Conservation (phyloP, 2,797 vertebrate genomes). For the Myiotriccus ornatus region DNA sequence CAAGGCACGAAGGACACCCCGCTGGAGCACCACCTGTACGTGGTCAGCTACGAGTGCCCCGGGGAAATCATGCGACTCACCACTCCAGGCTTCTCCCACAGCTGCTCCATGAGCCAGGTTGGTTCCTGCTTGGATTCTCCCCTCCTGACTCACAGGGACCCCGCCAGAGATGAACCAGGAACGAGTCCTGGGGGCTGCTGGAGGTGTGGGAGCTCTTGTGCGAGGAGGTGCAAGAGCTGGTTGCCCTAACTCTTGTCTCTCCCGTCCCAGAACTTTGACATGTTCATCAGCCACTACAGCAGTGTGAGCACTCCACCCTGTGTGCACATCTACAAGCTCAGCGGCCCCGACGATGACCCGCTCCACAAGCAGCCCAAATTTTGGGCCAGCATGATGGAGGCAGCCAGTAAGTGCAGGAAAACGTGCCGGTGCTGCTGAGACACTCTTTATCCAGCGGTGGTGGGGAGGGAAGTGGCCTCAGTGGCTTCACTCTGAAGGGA, state of each 20-base stretch:
- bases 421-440: accelerated
- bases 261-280: slow-evolving; percentile 88
- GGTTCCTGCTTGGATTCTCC: background rate
- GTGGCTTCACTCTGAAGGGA: background rate
- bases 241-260: background rate
- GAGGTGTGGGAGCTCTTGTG: background rate
- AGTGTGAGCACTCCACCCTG: slow-evolving; percentile 92
- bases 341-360: slow-evolving; percentile 79
- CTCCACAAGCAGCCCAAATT: slow-evolving; percentile 88
- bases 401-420: slow-evolving; percentile 83
- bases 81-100: slow-evolving; percentile 88
- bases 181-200: background rate
- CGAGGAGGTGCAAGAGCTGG: background rate
- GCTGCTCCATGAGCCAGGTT: slow-evolving; percentile 93
- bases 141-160: background rate
- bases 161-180: background rate
- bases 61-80: slow-evolving; percentile 87
- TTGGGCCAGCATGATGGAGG: slow-evolving; percentile 99
- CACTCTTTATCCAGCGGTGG: accelerated
- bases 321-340: slow-evolving; percentile 94
- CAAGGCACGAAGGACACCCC: slow-evolving; percentile 91
- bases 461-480: background rate
- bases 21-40: slow-evolving; percentile 91
- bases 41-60: slow-evolving; percentile 85
- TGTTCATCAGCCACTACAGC: slow-evolving; percentile 98